Percentiles rank a stretch among this genome's conserved stretches.
Evolutionary conservation across 1,140 invertebrate species (phyloP).

Genomic region (Tribolium castaneum): DNA sequence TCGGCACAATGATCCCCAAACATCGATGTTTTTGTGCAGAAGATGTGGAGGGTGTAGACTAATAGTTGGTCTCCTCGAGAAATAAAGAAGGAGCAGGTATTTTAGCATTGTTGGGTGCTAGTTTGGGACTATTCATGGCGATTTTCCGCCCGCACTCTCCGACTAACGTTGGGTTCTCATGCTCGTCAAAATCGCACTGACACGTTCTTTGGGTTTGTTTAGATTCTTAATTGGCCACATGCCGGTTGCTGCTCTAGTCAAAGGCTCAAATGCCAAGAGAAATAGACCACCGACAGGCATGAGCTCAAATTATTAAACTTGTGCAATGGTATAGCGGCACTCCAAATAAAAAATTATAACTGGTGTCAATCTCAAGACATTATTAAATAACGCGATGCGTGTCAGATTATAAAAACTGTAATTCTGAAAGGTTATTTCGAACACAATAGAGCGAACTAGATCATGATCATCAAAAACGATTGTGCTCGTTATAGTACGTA

Average conservation of each 20-base stretch:
- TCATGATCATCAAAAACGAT: neutral
- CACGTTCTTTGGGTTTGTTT: slow-evolving; percentile 33
- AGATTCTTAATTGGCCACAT: slow-evolving; percentile 39
- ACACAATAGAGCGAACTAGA: neutral
- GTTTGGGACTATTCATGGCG: slow-evolving; percentile 35
- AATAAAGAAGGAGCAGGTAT: slow-evolving; percentile 37
- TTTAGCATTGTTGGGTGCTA: slow-evolving; percentile 31
- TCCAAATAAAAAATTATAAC: neutral
- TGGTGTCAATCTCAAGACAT: neutral
- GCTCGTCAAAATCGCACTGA: slow-evolving; percentile 38
- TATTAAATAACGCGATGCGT: neutral
- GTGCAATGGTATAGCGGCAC: neutral
- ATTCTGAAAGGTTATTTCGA: neutral
- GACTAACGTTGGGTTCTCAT: slow-evolving; percentile 27
- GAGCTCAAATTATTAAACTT: neutral
- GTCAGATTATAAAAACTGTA: neutral
- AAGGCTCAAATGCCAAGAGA: neutral
- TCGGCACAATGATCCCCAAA: slow-evolving; percentile 14
- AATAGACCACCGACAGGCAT: slow-evolving; percentile 16
- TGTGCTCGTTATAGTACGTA: too few species aligned
- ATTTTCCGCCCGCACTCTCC: slow-evolving; percentile 18
- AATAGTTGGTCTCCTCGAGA: neutral
- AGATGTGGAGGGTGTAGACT: neutral
- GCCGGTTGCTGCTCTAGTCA: neutral
- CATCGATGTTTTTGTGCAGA: slow-evolving; percentile 18